Evolutionary conservation across 1,140 invertebrate species (phyloP), one percentile per base, ranked within the genome.

Genomic region (Linepithema humile): DNA sequence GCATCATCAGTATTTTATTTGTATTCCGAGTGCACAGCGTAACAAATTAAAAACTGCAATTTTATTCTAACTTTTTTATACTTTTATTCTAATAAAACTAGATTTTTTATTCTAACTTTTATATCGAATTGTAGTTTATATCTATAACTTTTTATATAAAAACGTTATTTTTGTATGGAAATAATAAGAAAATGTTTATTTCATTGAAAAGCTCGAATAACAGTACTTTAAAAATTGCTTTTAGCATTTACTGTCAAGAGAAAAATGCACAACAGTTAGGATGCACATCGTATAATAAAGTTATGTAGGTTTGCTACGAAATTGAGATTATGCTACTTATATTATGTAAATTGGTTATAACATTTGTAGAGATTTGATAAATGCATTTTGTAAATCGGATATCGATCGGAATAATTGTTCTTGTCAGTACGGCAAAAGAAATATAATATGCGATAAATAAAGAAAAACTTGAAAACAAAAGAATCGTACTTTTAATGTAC

Each of bases 281-380:
- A 43, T 29, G 55, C 9, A 6, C 43, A 67, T 67, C 38, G 6
- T 69, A 78, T 17, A 67, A 53, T 20, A 26, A 26, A 55, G 20
- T 55, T 69, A 29, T 26, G 17, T 40, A 0, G 32, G 65, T 10
- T 64, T 35, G 48, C 38, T 35, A 15, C 29, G 38, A 20, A 77
- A 38, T 80, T 29, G n/a, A 80, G 10, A 29, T 70, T 80, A 80
- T 70, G 55, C 70, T 80, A 48, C 69, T 69, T 69, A 50, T 69
- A 40, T 55, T 43, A 1, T 53, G 53, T 65, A 78, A 0, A 67
- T n/a, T n/a, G n/a, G 15, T 29, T 50, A 69, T 69, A 43, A 69
- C 23, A 67, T 40, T 69, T 69, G 35, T 80, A 80, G 38, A 80
- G 64, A 80, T 67, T 80, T 55, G 69, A 32, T 67, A 53, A 65